Evolutionary conservation across 2,797 vertebrate genomes (phyloP), one percentile per base, ranked within the genome.

Genomic region (Rhinella marina): DNA sequence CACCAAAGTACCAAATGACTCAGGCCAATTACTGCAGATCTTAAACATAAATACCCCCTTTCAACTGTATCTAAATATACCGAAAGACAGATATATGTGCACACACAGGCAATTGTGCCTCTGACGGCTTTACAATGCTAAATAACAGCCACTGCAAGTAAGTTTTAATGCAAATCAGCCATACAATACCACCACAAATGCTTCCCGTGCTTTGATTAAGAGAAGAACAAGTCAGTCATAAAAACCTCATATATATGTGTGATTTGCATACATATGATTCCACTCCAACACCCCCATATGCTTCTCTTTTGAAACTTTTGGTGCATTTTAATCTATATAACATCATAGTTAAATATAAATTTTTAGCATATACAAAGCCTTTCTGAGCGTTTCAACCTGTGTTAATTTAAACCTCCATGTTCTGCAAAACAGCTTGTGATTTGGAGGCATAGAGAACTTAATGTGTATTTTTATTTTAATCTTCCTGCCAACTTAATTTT

Each of bases 11-110:
- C 80, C 88, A 84, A 82, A 83, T 87, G 79, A 87, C 88, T 84
- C 75, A 73, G 82, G 81, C 85, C 85, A 89, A 89, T 89, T 89
- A 89, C 75, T 52, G 88, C 56, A 83, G 32, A 84, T 70, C 62
- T 89, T 89, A 89, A 86, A 87, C 81, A 89, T 89, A 89, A 87
- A 84, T 89, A 79, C 81, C 81, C 29, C 62, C 75, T 89, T 85
- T 80, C 87, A 88, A 85, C 87, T 79, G 84, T 78, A 77, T 86
- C 64, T 84, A 89, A 86, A 86, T 84, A 80, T 79, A 78, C 59
- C 17, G 50, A 78, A 73, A 85, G 57, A 78, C 80, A 83, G 84
- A 86, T 89, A 86, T 57, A 82, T 89, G 68, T 21, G 54, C 27
- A 48, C 57, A 76, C 48, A 81, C 25, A n/a, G 57, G 83, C 87